Evolutionary conservation across 1,140 invertebrate species (phyloP).

Genomic region (Ceratoteleas bidentatus): DNA sequence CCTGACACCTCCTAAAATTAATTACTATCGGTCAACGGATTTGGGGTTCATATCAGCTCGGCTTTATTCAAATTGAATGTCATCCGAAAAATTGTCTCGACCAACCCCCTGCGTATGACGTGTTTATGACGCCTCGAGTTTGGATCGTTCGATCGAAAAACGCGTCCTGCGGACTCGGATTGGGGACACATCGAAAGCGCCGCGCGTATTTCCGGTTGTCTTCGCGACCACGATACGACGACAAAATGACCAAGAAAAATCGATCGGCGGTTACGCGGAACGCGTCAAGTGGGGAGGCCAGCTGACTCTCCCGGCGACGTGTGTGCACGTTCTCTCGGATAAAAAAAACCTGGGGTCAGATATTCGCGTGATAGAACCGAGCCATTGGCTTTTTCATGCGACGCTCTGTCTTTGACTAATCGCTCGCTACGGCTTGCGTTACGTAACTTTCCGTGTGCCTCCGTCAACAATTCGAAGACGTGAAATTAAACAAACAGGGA

Average conservation of each 20-base stretch:
- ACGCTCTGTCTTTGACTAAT: slow-evolving; percentile 12
- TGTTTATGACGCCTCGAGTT: no score
- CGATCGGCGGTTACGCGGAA: slow-evolving; percentile 52
- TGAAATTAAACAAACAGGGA: no score
- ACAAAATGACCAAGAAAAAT: slow-evolving; percentile 60
- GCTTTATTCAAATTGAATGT: no score
- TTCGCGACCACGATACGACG: slow-evolving; percentile 41
- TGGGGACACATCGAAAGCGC: slow-evolving; percentile 34
- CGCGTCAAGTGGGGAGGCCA: slow-evolving; percentile 52
- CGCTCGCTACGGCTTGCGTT: slow-evolving; percentile 19
- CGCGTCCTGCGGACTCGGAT: background rate
- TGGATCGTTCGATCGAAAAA: slow-evolving; percentile 8
- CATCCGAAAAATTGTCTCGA: no score
- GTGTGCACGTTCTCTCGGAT: slow-evolving; percentile 40
- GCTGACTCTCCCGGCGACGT: slow-evolving; percentile 42
- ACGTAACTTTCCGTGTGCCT: slow-evolving; percentile 7
- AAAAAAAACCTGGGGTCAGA: slow-evolving; percentile 52
- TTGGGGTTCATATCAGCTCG: no score
- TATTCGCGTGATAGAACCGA: slow-evolving; percentile 49
- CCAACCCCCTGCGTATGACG: no score
- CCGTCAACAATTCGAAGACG: no score
- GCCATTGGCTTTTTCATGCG: slow-evolving; percentile 36
- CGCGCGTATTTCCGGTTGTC: slow-evolving; percentile 53
- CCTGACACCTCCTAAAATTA: no score
- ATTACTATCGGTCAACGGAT: no score